Evolutionary conservation across 1,140 invertebrate genomes (phyloP).

Genomic region (Tribolium castaneum): DNA sequence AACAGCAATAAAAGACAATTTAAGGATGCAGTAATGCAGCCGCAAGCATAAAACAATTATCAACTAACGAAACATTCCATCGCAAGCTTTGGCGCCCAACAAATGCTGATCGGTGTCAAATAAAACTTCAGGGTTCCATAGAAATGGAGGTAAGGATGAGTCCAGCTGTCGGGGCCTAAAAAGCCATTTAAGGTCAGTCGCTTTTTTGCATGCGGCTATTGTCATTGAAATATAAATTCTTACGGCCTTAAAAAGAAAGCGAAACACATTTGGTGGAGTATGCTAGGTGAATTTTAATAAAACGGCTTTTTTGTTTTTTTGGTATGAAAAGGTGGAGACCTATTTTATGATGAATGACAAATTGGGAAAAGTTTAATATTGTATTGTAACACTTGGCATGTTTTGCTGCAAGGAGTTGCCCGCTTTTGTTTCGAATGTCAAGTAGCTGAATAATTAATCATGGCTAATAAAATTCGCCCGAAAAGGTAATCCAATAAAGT

Average conservation of each 20-base stretch:
- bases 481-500: neutral
- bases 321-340: neutral
- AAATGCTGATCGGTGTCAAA: neutral
- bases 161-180: neutral
- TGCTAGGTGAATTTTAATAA: neutral
- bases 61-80: too few species aligned
- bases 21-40: neutral
- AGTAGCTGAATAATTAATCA: neutral
- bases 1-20: neutral
- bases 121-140: conserved; percentile 5
- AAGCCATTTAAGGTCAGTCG: conserved; percentile 15
- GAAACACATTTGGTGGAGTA: neutral
- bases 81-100: neutral
- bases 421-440: neutral
- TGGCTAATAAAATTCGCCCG: neutral
- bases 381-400: neutral
- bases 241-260: neutral
- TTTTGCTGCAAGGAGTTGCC: neutral
- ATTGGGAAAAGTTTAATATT: neutral
- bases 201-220: neutral
- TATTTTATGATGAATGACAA: neutral
- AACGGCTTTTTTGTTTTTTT: too few species aligned
- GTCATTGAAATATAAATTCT: conserved; percentile 14
- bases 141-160: conserved; percentile 4
- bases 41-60: neutral